These are phyloP conservation scores for Thunnus albacares DNA, from an alignment of 2,797 vertebrate genomes.

Conservation along the genomic window DNA sequence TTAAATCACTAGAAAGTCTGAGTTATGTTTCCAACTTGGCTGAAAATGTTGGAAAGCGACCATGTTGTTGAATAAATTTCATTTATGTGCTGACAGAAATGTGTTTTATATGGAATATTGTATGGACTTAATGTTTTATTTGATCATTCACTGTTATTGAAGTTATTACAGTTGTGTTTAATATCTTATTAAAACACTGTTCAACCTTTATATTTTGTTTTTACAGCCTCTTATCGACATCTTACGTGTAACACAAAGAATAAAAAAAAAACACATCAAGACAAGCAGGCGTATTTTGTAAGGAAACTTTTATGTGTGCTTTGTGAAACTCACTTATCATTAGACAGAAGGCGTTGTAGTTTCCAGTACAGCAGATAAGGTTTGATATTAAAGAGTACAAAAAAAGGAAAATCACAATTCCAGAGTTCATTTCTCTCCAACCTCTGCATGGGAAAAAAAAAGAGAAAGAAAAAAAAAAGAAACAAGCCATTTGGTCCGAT, in stretches of 20 bases:
- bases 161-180: too few species aligned
- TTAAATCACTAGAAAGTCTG: background rate
- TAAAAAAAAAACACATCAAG: slow-evolving; percentile 17
- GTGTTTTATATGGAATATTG: too few species aligned
- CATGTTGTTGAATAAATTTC: background rate
- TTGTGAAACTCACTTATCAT: slow-evolving; percentile 86
- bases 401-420: slow-evolving; percentile 79
- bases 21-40: too few species aligned
- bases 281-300: slow-evolving; percentile 76
- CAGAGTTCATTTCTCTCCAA: slow-evolving; percentile 79
- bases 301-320: slow-evolving; percentile 89
- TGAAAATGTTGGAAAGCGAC: too few species aligned
- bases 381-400: slow-evolving; percentile 89
- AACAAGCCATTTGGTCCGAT: slow-evolving; percentile 81
- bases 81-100: background rate
- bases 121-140: too few species aligned
- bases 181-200: too few species aligned
- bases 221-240: too few species aligned
- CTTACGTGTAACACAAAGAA: background rate
- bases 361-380: slow-evolving; percentile 90
- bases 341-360: slow-evolving; percentile 87
- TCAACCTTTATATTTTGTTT: too few species aligned
- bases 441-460: slow-evolving; percentile 47
- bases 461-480: slow-evolving; percentile 30
- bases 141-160: too few species aligned